Evolutionary conservation across 2,797 vertebrate species (phyloP).

Genomic region (Pygocentrus nattereri): DNA sequence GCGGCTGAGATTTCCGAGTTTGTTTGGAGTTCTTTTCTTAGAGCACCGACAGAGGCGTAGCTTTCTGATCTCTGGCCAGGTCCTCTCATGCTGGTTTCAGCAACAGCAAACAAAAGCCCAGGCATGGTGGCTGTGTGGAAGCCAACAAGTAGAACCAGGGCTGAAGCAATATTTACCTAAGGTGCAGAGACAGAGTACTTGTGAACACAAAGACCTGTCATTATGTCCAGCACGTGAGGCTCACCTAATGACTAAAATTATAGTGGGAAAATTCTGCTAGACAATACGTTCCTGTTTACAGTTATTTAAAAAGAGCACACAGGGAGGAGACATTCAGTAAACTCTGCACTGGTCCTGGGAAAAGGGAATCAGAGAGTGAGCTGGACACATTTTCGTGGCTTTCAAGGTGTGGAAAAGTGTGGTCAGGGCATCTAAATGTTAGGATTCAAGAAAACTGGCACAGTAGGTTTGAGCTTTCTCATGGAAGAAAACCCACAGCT

Average conservation of each 20-base stretch:
- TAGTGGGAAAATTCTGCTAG: not conserved
- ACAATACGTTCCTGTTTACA: not conserved
- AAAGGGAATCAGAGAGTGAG: not conserved
- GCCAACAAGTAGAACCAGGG: not conserved
- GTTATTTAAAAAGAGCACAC: not conserved
- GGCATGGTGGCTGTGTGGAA: not conserved
- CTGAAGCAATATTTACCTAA: slow-evolving; percentile 30
- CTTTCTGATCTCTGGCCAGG: slow-evolving; percentile 1
- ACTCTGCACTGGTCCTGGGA: not conserved
- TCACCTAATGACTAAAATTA: slow-evolving; percentile 26
- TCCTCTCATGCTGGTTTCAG: not conserved
- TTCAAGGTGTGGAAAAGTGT: not conserved
- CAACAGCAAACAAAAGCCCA: not conserved
- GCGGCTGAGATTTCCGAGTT: not conserved
- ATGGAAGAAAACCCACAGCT: not conserved
- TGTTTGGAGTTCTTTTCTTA: slow-evolving; percentile 6
- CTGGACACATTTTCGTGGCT: not conserved
- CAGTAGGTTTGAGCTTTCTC: not conserved
- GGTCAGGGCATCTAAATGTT: not conserved
- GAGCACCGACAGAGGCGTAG: not conserved
- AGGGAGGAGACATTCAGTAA: slow-evolving; percentile 25
- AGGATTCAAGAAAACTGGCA: not conserved
- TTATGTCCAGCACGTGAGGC: slow-evolving; percentile 3
- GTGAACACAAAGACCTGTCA: not conserved
- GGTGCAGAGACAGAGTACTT: not conserved